These are phyloP conservation scores for Valencia hispanica DNA, from an alignment of 2,797 vertebrate genomes.

Conservation along the genomic window DNA sequence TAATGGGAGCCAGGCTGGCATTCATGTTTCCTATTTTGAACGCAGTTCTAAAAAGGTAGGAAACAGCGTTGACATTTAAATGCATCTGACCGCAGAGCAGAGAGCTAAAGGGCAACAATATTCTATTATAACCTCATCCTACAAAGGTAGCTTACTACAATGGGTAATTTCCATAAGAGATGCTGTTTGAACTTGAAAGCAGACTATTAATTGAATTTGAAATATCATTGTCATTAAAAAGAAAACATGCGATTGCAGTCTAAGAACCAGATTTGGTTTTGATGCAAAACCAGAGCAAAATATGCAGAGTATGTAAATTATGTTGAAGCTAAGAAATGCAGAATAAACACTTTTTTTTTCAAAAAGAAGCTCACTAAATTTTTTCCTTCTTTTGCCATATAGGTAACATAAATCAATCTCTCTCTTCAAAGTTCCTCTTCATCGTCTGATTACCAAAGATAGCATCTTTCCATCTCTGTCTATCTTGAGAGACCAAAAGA, in stretches of 20 bases:
- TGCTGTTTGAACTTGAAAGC: constrained; percentile 57
- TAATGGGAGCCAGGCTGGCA: constrained; percentile 67
- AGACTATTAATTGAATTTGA: constrained; percentile 62
- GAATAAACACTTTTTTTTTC: constrained; percentile 29
- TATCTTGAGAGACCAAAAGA: constrained; percentile 66
- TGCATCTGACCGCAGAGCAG: constrained; percentile 75
- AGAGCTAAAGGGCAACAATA: constrained; percentile 78
- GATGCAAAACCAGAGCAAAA: background rate
- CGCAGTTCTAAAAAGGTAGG: constrained; percentile 74
- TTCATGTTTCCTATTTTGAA: constrained; percentile 76
- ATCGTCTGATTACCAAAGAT: constrained; percentile 68
- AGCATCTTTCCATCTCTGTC: constrained; percentile 64
- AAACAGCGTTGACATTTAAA: constrained; percentile 81
- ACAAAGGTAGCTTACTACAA: constrained; percentile 58
- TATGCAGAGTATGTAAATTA: constrained; percentile 21
- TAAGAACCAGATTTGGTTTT: constrained; percentile 12
- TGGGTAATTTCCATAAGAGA: constrained; percentile 67
- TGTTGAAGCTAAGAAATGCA: background rate
- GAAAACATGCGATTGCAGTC: constrained; percentile 14
- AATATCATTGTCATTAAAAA: constrained; percentile 48
- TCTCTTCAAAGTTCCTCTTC: constrained; percentile 61
- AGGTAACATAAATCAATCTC: constrained; percentile 59
- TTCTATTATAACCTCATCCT: constrained; percentile 74
- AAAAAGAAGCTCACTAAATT: constrained; percentile 26
- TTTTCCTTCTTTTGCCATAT: constrained; percentile 12